phyloP scores from a whole-genome alignment of 1,140 invertebrate genomes.

The Drosophila murphyi region DNA sequence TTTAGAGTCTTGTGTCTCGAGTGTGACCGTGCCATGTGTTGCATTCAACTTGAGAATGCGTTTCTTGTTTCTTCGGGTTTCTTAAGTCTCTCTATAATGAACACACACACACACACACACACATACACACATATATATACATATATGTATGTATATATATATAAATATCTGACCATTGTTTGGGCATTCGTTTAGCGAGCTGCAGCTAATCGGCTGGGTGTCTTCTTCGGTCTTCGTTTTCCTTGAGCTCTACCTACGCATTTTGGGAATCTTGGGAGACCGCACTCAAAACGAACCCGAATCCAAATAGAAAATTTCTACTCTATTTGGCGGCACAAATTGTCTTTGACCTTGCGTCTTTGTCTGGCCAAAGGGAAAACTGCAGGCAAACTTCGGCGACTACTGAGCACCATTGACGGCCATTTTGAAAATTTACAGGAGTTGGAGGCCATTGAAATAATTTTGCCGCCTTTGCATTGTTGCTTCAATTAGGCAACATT shows the following conservation, averaged over 20 bases:
- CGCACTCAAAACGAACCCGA: constrained; percentile 13
- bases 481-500: constrained; percentile 62
- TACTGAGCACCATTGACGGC: constrained; percentile 16
- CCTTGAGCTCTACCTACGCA: constrained; percentile 39
- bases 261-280: constrained; percentile 18
- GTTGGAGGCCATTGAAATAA: constrained; percentile 57
- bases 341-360: constrained; percentile 72
- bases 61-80: constrained; percentile 58
- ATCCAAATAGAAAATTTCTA: constrained; percentile 45
- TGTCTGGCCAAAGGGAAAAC: constrained; percentile 18
- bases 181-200: constrained; percentile 46
- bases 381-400: not conserved
- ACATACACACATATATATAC: not conserved
- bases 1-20: constrained; percentile 28
- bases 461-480: constrained; percentile 73
- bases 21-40: constrained; percentile 53
- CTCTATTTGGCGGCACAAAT: constrained; percentile 71
- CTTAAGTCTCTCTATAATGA: not conserved
- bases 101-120: not conserved
- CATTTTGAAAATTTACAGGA: constrained; percentile 50
- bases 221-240: not conserved
- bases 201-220: constrained; percentile 45
- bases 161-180: constrained; percentile 34
- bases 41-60: constrained; percentile 72
- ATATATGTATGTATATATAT: not conserved